phyloP scores from a whole-genome alignment of 2,888 invertebrate species.

The Euplagia quadripunctaria region DNA sequence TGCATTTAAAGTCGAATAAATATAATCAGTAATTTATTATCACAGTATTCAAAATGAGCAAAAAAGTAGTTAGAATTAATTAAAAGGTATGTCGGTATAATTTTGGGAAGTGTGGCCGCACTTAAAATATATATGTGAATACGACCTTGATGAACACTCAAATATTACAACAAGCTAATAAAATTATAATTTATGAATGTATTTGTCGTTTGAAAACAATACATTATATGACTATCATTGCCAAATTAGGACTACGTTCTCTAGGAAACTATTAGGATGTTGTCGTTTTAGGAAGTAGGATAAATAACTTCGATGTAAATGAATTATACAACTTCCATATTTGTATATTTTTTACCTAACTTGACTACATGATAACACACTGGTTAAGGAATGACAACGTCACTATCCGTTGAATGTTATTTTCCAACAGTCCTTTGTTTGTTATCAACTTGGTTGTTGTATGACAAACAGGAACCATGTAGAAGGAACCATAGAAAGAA shows the following conservation, averaged over 20 bases:
- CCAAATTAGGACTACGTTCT: conserved; percentile 5
- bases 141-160: conserved; percentile 16
- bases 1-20: too few relatives aligned
- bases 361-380: neutral
- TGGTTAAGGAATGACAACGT: neutral
- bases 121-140: conserved; percentile 10
- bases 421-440: neutral
- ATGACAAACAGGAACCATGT: too few relatives aligned
- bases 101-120: neutral
- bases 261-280: conserved; percentile 14
- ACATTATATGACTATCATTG: conserved; percentile 8
- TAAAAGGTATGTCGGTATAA: neutral
- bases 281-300: conserved; percentile 16
- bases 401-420: neutral
- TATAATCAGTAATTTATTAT: too few relatives aligned
- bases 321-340: conserved; percentile 7
- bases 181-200: conserved; percentile 19
- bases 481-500: too few relatives aligned
- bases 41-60: too few relatives aligned
- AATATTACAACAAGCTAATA: conserved; percentile 18
- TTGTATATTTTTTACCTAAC: neutral
- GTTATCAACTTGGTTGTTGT: conserved; percentile 1
- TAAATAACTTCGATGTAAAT: conserved; percentile 4
- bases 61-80: too few relatives aligned
- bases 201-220: conserved; percentile 18